A percentile compares a stretch with the other conserved stretches of the same genome.
phyloP scores from a whole-genome alignment of 1,140 invertebrate species.

The Trichonephila clavipes region DNA sequence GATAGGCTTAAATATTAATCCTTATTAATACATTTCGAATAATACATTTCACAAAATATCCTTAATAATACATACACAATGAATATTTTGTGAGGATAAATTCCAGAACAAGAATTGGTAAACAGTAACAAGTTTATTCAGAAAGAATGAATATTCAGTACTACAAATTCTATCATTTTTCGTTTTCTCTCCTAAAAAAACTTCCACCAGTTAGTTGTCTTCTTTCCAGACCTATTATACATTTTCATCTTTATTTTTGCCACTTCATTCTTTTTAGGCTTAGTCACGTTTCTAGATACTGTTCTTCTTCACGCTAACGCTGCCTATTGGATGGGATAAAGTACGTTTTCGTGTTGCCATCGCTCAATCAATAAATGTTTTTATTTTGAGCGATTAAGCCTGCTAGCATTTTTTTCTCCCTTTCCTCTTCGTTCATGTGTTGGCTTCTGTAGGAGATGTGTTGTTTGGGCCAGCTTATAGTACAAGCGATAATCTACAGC shows the following conservation, averaged over 20 bases:
- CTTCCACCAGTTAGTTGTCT: not conserved
- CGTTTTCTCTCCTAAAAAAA: not conserved
- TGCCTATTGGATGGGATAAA: slow-evolving; percentile 64
- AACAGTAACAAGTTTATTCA: too few relatives aligned
- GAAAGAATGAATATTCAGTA: too few relatives aligned
- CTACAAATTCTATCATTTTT: too few relatives aligned
- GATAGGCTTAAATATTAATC: too few relatives aligned
- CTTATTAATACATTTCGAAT: too few relatives aligned
- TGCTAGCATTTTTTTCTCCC: slow-evolving; percentile 24
- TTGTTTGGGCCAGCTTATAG: slow-evolving; percentile 8
- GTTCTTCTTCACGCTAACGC: not conserved
- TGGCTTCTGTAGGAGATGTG: not conserved
- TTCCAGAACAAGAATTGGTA: too few relatives aligned
- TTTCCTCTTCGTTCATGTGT: not conserved
- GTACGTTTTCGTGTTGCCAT: slow-evolving; percentile 75
- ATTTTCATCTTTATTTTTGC: slow-evolving; percentile 41
- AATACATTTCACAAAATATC: too few relatives aligned
- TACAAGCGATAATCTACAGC: slow-evolving; percentile 34
- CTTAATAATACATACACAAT: too few relatives aligned
- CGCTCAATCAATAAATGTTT: slow-evolving; percentile 75
- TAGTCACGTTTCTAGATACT: slow-evolving; percentile 44
- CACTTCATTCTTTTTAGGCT: slow-evolving; percentile 19
- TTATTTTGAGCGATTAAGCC: slow-evolving; percentile 74
- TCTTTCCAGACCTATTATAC: slow-evolving; percentile 27
- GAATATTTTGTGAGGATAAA: too few relatives aligned